These are phyloP conservation scores for Aradus depressus DNA, from an alignment of 2,888 invertebrate genomes.

Conservation along the genomic window DNA sequence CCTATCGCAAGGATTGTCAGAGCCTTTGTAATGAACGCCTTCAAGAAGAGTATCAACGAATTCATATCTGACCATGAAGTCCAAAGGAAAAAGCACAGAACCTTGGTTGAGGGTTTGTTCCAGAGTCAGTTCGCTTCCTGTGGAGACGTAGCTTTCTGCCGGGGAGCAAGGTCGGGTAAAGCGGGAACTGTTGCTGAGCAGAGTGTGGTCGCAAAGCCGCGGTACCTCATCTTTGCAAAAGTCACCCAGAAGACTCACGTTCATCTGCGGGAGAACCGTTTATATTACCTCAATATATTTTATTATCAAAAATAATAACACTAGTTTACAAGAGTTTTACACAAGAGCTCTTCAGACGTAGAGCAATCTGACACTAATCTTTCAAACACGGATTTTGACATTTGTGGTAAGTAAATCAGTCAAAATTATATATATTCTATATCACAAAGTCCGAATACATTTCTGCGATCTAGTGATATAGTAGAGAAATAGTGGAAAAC, in stretches of 20 bases:
- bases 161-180: conserved; percentile 56
- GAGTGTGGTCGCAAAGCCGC: conserved; percentile 59
- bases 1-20: conserved; percentile 52
- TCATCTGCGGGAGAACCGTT: too few species aligned
- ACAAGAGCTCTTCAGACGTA: too few species aligned
- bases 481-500: too few species aligned
- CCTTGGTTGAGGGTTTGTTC: conserved; percentile 64
- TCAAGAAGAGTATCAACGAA: conserved; percentile 65
- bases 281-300: too few species aligned
- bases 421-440: too few species aligned
- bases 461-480: too few species aligned
- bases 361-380: too few species aligned
- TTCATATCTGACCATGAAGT: conserved; percentile 68
- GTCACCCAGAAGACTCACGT: conserved; percentile 54
- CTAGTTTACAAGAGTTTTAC: too few species aligned
- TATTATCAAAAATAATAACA: too few species aligned
- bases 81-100: conserved; percentile 65
- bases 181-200: conserved; percentile 58
- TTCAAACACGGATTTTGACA: too few species aligned
- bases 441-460: too few species aligned
- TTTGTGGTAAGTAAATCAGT: too few species aligned
- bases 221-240: conserved; percentile 57
- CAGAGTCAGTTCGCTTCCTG: conserved; percentile 61
- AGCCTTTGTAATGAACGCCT: conserved; percentile 47
- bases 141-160: conserved; percentile 66